A percentile compares a stretch with the other conserved stretches of the same genome.
These are phyloP conservation scores for Notechis scutatus DNA, from an alignment of 2,113 vertebrate genomes.

Conservation along the genomic window DNA sequence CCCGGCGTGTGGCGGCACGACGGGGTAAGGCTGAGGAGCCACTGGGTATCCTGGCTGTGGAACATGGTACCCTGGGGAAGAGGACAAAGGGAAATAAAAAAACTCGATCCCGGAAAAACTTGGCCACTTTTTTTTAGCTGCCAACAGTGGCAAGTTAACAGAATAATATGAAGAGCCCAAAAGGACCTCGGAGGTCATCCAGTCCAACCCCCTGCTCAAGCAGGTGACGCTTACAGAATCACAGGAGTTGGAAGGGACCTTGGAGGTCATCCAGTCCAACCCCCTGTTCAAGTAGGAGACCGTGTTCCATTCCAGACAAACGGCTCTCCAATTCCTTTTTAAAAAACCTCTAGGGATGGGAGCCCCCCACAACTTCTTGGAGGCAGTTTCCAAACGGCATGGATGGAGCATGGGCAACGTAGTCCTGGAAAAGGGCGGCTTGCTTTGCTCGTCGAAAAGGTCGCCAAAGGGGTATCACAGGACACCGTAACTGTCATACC, in stretches of 20 bases:
- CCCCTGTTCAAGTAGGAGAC: too few species aligned
- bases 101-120: not conserved
- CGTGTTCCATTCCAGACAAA: not conserved
- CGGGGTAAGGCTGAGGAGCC: slow-evolving; percentile 54
- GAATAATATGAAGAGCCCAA: not conserved
- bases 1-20: slow-evolving; percentile 22
- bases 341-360: not conserved
- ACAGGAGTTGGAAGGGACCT: too few species aligned
- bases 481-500: not conserved
- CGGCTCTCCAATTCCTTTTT: not conserved
- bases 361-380: not conserved
- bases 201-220: too few species aligned
- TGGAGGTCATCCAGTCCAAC: too few species aligned
- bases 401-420: not conserved
- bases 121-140: too few species aligned
- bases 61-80: slow-evolving; percentile 63
- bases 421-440: too few species aligned
- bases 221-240: too few species aligned
- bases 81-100: not conserved
- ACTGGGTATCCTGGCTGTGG: slow-evolving; percentile 49
- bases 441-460: too few species aligned
- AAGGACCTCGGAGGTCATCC: too few species aligned
- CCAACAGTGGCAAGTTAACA: not conserved
- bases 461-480: too few species aligned
- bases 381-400: not conserved